Percentiles rank a stretch among this genome's conserved stretches.
These are phyloP conservation scores for Torymus auratus DNA, from an alignment of 2,888 invertebrate species.

Conservation along the genomic window DNA sequence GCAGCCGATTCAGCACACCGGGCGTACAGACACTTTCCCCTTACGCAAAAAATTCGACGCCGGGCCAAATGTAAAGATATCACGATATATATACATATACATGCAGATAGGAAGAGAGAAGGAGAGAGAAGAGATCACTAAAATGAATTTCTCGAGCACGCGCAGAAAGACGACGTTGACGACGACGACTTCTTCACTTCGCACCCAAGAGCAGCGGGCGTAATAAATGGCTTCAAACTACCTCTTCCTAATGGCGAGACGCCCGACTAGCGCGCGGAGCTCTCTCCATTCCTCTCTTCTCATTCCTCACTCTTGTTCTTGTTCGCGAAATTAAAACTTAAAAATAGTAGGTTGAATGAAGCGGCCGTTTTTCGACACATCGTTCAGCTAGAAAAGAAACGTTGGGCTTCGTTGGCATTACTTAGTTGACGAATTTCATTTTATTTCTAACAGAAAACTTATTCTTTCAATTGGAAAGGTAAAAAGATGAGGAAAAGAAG, in stretches of 20 bases:
- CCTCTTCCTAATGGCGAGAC: constrained; percentile 49
- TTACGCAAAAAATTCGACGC: too few relatives aligned
- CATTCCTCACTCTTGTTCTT: constrained; percentile 18
- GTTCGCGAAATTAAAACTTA: constrained; percentile 36
- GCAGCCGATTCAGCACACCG: too few relatives aligned
- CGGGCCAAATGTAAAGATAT: too few relatives aligned
- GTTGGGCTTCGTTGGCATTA: too few relatives aligned
- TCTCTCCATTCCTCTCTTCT: not conserved
- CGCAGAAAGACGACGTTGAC: not conserved
- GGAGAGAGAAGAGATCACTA: constrained; percentile 15
- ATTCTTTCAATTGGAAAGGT: too few relatives aligned
- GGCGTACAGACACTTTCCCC: too few relatives aligned
- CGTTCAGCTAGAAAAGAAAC: too few relatives aligned
- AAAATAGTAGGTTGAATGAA: constrained; percentile 17
- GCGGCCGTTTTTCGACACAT: not conserved
- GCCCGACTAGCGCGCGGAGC: constrained; percentile 50
- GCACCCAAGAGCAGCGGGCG: constrained; percentile 15
- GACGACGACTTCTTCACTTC: constrained; percentile 39
- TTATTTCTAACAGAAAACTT: too few relatives aligned
- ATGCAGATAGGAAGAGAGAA: not conserved
- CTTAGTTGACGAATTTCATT: too few relatives aligned
- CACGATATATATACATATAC: too few relatives aligned
- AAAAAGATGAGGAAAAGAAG: too few relatives aligned
- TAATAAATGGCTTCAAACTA: constrained; percentile 62
- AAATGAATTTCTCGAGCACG: constrained; percentile 26